A percentile compares a stretch with the other conserved stretches of the same genome.
These are phyloP conservation scores for Mycteria americana DNA, from an alignment of 2,797 vertebrate species.

Conservation along the genomic window DNA sequence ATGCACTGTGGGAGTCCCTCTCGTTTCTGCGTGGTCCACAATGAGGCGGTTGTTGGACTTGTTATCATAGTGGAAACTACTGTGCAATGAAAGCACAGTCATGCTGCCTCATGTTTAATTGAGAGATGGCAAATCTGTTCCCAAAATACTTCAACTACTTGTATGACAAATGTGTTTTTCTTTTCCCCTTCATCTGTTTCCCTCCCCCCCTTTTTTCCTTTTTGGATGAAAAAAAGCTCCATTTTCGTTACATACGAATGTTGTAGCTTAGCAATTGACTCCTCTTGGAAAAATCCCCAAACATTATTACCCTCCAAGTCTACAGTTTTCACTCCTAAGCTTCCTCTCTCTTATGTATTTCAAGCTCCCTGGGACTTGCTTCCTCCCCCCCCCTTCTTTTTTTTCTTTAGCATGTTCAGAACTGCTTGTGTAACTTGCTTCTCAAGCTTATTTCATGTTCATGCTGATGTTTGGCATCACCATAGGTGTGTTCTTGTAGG, in stretches of 20 bases:
- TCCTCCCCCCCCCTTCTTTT: not conserved
- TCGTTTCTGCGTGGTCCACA: slow-evolving; percentile 73
- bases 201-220: not conserved
- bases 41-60: slow-evolving; percentile 82
- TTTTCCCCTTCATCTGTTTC: slow-evolving; percentile 36
- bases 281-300: not conserved
- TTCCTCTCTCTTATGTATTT: not conserved
- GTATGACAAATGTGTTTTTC: slow-evolving; percentile 45
- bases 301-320: not conserved
- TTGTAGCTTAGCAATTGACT: not conserved
- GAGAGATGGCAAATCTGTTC: slow-evolving; percentile 48
- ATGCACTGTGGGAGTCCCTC: slow-evolving; percentile 84
- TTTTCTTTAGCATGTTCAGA: not conserved
- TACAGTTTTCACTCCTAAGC: not conserved
- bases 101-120: slow-evolving; percentile 28
- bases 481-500: not conserved
- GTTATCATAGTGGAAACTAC: slow-evolving; percentile 85
- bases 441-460: not conserved
- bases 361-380: not conserved
- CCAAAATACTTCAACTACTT: slow-evolving; percentile 26
- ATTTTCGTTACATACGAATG: not conserved
- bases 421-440: not conserved
- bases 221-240: not conserved
- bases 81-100: slow-evolving; percentile 68
- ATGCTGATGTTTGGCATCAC: not conserved